phyloP scores from a whole-genome alignment of 2,797 vertebrate species.

The Silurus aristotelis region DNA sequence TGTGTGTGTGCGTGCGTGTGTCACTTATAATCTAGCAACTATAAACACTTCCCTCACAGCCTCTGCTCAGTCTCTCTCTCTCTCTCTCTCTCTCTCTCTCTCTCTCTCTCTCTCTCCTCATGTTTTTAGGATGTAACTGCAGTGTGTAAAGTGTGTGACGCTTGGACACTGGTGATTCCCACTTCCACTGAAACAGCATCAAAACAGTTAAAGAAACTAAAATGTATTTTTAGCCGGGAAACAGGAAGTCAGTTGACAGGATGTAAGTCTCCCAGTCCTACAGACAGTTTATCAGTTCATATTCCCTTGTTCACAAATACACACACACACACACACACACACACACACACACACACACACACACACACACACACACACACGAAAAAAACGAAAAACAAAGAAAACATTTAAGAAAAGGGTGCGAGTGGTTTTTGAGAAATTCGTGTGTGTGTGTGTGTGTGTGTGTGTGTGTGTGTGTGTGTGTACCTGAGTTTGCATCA shows the following conservation, averaged over 20 bases:
- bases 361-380: constrained; percentile 12
- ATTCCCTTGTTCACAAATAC: not conserved
- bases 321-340: constrained; percentile 13
- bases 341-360: constrained; percentile 19
- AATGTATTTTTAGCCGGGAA: not conserved
- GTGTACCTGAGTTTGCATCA: constrained; percentile 93
- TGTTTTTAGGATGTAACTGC: too few species aligned
- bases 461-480: constrained; percentile 7
- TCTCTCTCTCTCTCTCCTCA: too few species aligned
- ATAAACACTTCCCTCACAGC: not conserved
- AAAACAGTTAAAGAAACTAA: too few species aligned
- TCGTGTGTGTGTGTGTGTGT: not conserved
- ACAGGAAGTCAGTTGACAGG: not conserved
- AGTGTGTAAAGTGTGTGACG: too few species aligned
- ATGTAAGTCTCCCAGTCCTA: not conserved
- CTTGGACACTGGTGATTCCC: too few species aligned
- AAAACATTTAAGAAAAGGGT: too few species aligned
- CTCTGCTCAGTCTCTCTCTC: not conserved
- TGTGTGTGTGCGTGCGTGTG: too few species aligned
- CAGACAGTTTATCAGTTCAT: not conserved
- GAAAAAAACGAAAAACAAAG: too few species aligned
- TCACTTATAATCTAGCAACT: not conserved
- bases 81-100: too few species aligned
- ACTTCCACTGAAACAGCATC: too few species aligned
- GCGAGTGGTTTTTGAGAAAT: too few species aligned